A percentile compares a stretch with the other conserved stretches of the same genome.
Evolutionary conservation across 2,888 invertebrate genomes (phyloP).

Genomic region (Perithous albicinctus): DNA sequence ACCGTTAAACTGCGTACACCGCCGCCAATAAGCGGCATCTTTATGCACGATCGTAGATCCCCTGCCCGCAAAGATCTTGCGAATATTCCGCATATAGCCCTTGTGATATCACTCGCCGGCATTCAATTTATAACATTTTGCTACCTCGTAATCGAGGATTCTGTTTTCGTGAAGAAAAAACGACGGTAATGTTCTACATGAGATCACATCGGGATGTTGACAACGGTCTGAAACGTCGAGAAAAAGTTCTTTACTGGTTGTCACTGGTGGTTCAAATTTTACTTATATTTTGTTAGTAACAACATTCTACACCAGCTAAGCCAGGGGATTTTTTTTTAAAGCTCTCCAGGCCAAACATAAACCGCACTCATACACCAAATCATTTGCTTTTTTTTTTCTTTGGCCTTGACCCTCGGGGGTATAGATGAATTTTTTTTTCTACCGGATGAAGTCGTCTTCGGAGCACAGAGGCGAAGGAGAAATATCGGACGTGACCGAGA

Average conservation of each 20-base stretch:
- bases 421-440: constrained; percentile 48
- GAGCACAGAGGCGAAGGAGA: constrained; percentile 60
- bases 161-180: too few relatives aligned
- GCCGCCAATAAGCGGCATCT: constrained; percentile 44
- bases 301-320: too few relatives aligned
- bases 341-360: not conserved
- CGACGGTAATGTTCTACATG: too few relatives aligned
- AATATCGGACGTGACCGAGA: constrained; percentile 69
- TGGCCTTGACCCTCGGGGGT: constrained; percentile 59
- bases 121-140: constrained; percentile 24
- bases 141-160: too few relatives aligned
- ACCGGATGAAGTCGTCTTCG: constrained; percentile 54
- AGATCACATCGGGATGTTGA: too few relatives aligned
- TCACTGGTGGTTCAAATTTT: too few relatives aligned
- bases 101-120: constrained; percentile 13
- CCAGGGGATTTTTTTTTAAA: constrained; percentile 34
- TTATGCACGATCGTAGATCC: constrained; percentile 59
- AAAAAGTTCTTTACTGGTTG: too few relatives aligned
- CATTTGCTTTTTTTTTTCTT: constrained; percentile 42
- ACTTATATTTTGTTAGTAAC: too few relatives aligned
- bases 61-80: constrained; percentile 20
- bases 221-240: too few relatives aligned
- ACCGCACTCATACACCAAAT: constrained; percentile 50
- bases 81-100: constrained; percentile 18
- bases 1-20: constrained; percentile 26